Percentiles rank a stretch among this genome's conserved stretches.
These are phyloP conservation scores for Hirundo rustica DNA, from an alignment of 2,797 vertebrate genomes.

Conservation along the genomic window DNA sequence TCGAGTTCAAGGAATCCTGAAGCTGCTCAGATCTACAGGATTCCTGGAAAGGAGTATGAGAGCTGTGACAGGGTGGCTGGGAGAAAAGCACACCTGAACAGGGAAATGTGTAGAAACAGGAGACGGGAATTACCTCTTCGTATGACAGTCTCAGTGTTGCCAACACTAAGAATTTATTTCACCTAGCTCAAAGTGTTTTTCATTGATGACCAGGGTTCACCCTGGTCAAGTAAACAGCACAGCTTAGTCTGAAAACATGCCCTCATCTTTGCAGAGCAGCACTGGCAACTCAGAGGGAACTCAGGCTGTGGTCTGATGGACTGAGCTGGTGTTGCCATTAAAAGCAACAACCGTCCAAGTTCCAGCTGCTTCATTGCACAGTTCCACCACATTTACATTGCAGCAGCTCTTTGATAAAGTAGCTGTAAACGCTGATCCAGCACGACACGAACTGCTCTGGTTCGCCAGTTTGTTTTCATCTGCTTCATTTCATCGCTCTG, in stretches of 20 bases:
- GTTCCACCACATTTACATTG: not conserved
- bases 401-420: not conserved
- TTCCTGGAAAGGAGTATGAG: not conserved
- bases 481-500: not conserved
- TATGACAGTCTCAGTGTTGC: not conserved
- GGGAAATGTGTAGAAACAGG: not conserved
- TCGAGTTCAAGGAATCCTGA: not conserved
- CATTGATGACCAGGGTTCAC: not conserved
- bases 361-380: not conserved
- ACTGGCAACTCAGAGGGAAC: not conserved
- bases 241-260: not conserved
- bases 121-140: not conserved
- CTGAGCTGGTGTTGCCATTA: not conserved
- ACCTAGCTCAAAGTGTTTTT: not conserved
- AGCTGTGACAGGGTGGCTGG: not conserved
- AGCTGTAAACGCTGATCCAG: not conserved
- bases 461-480: not conserved
- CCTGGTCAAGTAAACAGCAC: not conserved
- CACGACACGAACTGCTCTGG: rapidly evolving
- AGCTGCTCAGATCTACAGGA: not conserved
- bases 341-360: not conserved
- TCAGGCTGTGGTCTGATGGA: not conserved
- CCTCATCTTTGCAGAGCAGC: not conserved
- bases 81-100: not conserved
- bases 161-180: not conserved